These are phyloP conservation scores for Pituophis catenifer DNA, from an alignment of 2,113 vertebrate species.

Conservation along the genomic window DNA sequence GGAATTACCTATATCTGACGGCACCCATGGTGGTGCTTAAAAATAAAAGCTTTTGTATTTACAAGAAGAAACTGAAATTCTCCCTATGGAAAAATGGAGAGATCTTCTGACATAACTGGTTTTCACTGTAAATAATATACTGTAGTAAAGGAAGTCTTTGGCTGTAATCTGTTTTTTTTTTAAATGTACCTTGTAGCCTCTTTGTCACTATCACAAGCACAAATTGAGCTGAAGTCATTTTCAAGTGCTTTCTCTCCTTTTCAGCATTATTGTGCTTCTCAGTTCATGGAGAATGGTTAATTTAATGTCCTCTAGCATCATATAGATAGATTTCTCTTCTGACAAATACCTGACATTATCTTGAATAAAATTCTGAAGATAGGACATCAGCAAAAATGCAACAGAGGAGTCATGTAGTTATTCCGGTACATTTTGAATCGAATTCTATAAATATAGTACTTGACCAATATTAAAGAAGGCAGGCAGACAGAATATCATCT, in stretches of 20 bases:
- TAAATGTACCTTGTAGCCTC: neutral
- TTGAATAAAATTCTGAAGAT: neutral
- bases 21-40: conserved; percentile 35
- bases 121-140: neutral
- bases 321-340: neutral
- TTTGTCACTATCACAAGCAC: neutral
- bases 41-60: conserved; percentile 41
- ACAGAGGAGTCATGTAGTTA: neutral
- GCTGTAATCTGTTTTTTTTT: accelerated
- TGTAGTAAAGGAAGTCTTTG: neutral
- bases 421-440: neutral
- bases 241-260: neutral
- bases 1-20: conserved; percentile 48
- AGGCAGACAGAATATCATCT: neutral
- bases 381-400: neutral
- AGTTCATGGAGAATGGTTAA: neutral
- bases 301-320: neutral
- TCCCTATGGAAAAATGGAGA: neutral
- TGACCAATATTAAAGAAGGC: neutral
- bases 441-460: neutral
- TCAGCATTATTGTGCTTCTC: neutral
- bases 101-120: neutral
- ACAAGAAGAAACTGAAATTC: neutral
- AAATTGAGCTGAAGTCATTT: neutral
- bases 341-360: neutral